Base-by-base conservation (phyloP, 2,888 invertebrate genomes). In the Asteroscopus sphinx region DNA sequence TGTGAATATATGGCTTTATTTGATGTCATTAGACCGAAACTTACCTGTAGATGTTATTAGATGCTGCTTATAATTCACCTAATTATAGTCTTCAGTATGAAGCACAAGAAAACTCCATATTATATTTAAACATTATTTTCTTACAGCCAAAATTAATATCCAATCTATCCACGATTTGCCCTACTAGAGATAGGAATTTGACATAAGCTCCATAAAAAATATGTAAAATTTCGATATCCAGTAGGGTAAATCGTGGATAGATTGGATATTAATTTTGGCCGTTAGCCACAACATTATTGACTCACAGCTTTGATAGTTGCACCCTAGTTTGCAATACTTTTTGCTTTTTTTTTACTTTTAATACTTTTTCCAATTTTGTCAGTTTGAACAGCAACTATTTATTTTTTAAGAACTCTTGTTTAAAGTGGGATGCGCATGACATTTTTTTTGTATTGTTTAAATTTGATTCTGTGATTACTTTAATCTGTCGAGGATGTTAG, bases 41-140 rank as follows among this genome's bases (percentile, higher is more conserved):
- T 54, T 32, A 47, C 6, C 9, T 39, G 25, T 53, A 35, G 36
- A 16, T 53, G 36, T 56, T 39, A 12, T 37, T 69, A 69, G 42
- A 33, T 12, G 30, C 42, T 26, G 33, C 37, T 25, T 13, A 46
- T 55, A 45, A 30, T 21, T 26, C 9, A 25, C 53, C 39, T 56
- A 44, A 46, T 48, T 35, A 32, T 52, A n/a, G 30, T 57, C 35
- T 60, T 32, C 35, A 47, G 37, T 41, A 49, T 41, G 33, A 47
- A 52, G 63, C 57, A 56, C 44, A 59, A 63, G 16, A 37, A 45
- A 13, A 25, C 11, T 25, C n/a, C 3, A 33, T 57, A 16, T 33
- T 16, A 51, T 21, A 6, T 21, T 21, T 21, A 21, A 21, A 6
- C 5, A 3, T 4, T 21, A 6, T 21, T 21, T 21, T 21, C 4